phyloP scores from a whole-genome alignment of 2,797 vertebrate species.

The Geotrypetes seraphini region DNA sequence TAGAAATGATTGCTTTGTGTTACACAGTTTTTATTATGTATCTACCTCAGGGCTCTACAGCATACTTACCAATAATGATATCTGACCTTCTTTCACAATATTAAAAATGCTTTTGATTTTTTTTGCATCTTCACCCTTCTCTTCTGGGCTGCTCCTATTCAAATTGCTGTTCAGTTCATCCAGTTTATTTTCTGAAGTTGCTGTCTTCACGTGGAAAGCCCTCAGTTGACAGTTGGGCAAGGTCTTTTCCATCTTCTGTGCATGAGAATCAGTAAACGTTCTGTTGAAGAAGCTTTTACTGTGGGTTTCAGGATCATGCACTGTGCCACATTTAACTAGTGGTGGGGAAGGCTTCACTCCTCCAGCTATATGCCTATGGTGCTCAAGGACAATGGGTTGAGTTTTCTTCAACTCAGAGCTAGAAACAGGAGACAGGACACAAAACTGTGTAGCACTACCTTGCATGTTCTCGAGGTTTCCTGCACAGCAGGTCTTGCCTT shows the following conservation, averaged over 20 bases:
- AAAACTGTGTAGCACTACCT: conserved; percentile 58
- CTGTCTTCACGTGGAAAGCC: conserved; percentile 53
- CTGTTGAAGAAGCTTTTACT: conserved; percentile 65
- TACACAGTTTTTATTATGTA: too few species aligned
- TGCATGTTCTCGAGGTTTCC: conserved; percentile 53
- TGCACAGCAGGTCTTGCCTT: conserved; percentile 53
- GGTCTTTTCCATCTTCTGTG: conserved; percentile 49
- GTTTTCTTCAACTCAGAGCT: conserved; percentile 78
- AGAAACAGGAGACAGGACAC: conserved; percentile 81
- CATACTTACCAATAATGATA: conserved; percentile 72
- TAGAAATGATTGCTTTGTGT: too few species aligned
- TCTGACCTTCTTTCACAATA: conserved; percentile 89
- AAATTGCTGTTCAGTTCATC: conserved; percentile 49
- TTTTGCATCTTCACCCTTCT: conserved; percentile 70
- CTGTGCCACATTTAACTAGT: conserved; percentile 49
- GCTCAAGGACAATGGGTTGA: conserved; percentile 66
- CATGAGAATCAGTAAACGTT: conserved; percentile 62
- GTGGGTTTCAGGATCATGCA: conserved; percentile 61
- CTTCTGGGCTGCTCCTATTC: conserved; percentile 50
- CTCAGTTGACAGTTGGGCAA: conserved; percentile 51
- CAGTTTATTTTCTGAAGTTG: conserved; percentile 39
- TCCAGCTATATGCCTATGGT: conserved; percentile 54
- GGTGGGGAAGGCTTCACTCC: conserved; percentile 53
- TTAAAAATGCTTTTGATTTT: conserved; percentile 91
- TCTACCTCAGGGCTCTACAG: too few species aligned